A percentile compares a stretch with the other conserved stretches of the same genome.
These are phyloP conservation scores for Puntigrus tetrazona DNA, from an alignment of 2,113 vertebrate species.

Conservation along the genomic window DNA sequence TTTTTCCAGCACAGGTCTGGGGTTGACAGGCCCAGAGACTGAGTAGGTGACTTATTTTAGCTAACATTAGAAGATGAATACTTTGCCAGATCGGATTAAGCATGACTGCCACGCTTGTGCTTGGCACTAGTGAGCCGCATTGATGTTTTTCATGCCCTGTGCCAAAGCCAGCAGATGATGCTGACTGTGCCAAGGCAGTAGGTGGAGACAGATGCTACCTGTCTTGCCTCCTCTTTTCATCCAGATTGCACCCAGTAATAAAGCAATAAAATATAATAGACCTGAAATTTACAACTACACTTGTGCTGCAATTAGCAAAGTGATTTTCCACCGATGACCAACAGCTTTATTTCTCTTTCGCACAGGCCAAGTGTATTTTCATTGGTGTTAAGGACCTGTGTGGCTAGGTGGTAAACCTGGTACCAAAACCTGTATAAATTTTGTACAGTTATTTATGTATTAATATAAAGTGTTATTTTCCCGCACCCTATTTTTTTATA, in stretches of 20 bases:
- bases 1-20: conserved; percentile 30
- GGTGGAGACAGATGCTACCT: conserved; percentile 83
- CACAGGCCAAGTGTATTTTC: conserved; percentile 20
- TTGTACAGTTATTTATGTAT: no score
- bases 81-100: conserved; percentile 65
- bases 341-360: conserved; percentile 48
- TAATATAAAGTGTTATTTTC: neutral
- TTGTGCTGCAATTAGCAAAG: conserved; percentile 67
- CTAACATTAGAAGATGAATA: conserved; percentile 46
- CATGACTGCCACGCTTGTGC: conserved; percentile 76
- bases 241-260: conserved; percentile 77
- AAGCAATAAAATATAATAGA: conserved; percentile 76
- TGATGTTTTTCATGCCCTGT: conserved; percentile 77
- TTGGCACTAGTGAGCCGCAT: conserved; percentile 79
- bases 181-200: conserved; percentile 78
- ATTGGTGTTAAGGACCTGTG: neutral
- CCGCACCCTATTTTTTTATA: neutral
- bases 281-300: conserved; percentile 68
- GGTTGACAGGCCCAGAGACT: conserved; percentile 32
- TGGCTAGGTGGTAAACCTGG: neutral
- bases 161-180: conserved; percentile 80
- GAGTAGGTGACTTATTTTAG: conserved; percentile 48
- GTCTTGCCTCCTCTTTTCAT: conserved; percentile 71
- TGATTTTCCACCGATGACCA: conserved; percentile 60
- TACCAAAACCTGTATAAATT: no score